Percentiles rank a stretch among this genome's conserved stretches.
Evolutionary conservation across 2,888 invertebrate genomes (phyloP).

Genomic region (Bellardia pandia): DNA sequence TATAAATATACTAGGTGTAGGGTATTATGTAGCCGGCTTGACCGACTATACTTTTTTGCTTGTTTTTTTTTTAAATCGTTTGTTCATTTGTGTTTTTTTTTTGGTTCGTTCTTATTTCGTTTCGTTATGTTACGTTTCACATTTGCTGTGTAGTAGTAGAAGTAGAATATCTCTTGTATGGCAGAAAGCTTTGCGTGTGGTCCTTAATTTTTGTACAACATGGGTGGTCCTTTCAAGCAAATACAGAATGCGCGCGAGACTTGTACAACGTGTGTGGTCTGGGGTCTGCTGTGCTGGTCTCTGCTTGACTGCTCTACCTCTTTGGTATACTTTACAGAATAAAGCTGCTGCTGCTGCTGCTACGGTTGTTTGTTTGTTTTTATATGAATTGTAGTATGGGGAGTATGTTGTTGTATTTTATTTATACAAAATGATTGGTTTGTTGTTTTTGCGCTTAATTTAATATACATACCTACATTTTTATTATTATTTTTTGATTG

Average conservation of each 20-base stretch:
- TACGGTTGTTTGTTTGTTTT: constrained; percentile 50
- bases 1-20: too few relatives aligned
- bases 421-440: constrained; percentile 44
- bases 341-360: constrained; percentile 15
- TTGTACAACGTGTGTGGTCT: constrained; percentile 68
- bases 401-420: not conserved
- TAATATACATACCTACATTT: constrained; percentile 56
- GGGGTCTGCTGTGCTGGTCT: not conserved
- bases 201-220: constrained; percentile 73
- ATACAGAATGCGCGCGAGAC: constrained; percentile 69
- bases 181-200: constrained; percentile 76
- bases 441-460: constrained; percentile 58
- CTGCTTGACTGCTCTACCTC: constrained; percentile 14
- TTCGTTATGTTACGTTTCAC: constrained; percentile 64
- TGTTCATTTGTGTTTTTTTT: constrained; percentile 28
- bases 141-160: constrained; percentile 34
- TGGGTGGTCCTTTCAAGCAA: constrained; percentile 73
- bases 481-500: constrained; percentile 38
- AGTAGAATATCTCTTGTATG: constrained; percentile 72
- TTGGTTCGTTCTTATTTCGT: constrained; percentile 22
- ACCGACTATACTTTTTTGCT: too few relatives aligned
- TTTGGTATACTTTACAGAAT: constrained; percentile 32
- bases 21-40: too few relatives aligned
- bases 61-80: not conserved
- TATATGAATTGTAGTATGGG: not conserved